phyloP scores from a whole-genome alignment of 2,797 vertebrate species.

The Cryptoblepharus egeriae region DNA sequence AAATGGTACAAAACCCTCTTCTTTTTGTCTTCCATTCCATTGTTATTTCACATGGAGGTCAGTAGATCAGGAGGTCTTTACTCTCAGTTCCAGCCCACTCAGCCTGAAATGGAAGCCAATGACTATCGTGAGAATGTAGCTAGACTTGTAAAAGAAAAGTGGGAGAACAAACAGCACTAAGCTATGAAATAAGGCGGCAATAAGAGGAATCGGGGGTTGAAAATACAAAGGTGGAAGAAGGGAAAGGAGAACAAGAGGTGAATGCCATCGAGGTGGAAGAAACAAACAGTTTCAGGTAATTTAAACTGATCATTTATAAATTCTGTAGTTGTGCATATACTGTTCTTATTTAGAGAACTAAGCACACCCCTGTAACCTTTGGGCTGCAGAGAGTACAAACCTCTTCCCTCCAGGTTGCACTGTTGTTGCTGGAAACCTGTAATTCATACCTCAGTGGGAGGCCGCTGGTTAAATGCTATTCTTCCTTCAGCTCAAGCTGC shows the following conservation, averaged over 20 bases:
- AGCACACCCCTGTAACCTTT: background rate
- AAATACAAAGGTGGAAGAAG: background rate
- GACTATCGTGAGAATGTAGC: background rate
- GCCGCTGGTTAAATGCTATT: conserved; percentile 5
- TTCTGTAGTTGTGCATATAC: background rate
- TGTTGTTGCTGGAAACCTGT: conserved; percentile 7
- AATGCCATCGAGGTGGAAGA: background rate
- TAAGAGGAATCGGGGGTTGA: too few species aligned
- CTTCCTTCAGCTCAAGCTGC: background rate
- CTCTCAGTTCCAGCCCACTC: background rate
- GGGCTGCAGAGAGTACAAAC: background rate
- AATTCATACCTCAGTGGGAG: conserved; percentile 15
- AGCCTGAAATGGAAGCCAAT: background rate
- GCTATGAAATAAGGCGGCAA: background rate
- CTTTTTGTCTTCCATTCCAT: background rate
- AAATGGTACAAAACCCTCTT: background rate
- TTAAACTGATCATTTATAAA: background rate
- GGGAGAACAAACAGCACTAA: background rate
- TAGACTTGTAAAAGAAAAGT: background rate
- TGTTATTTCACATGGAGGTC: background rate
- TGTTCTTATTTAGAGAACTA: conserved; percentile 3
- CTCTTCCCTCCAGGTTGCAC: background rate
- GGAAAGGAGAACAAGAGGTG: too few species aligned
- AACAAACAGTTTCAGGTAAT: background rate
- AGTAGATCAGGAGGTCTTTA: background rate